Base-by-base conservation (phyloP, 2,888 invertebrate species). In the Cephalotes varians region DNA sequence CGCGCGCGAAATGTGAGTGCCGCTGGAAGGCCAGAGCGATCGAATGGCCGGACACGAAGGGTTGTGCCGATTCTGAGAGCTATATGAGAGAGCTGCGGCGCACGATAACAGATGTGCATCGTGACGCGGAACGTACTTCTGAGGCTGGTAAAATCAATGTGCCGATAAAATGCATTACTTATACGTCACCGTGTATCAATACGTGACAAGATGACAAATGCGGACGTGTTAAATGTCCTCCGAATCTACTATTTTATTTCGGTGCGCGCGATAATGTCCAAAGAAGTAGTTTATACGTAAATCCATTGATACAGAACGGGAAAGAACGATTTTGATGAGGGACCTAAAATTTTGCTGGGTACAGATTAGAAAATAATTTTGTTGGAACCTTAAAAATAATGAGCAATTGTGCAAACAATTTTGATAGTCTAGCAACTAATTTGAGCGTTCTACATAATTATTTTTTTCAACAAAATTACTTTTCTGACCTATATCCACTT, bases 1-100 rank as follows among this genome's bases (percentile, higher is more conserved):
- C 64, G 44, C 60, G 79, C 72, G 74, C 79, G 71, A 85, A 85
- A 87, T 65, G 76, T 60, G 81, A 72, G 79, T 79, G 72, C 31
- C 31, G 65, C 60, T 21, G 74, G 83, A 82, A 64, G 73, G 62
- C 28, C 58, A 18, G 12, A 60, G 25, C 56, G 56, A 79, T 79
- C 77, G 44, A 79, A 74, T 34, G 21, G 62, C 74, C 34, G 62
- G 25, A 56, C 77, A 69, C 64, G 69, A 77, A 69, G 77, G 77
- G 44, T 58, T 44, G 77, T 31, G 18, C 71, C 44, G 71, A 69
- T 79, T 79, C 69, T 56, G 25, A 69, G 71, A 71, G 69, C 21
- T 79, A 56, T 31, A 40, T 54, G 37, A 21, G 28, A 28, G 4
- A 67, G 21, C 40, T 34, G 18, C 21, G 56, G 34, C 18, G 44